Conservation (phyloP, 2,113 vertebrate species). For the Antechinus stuartii region DNA sequence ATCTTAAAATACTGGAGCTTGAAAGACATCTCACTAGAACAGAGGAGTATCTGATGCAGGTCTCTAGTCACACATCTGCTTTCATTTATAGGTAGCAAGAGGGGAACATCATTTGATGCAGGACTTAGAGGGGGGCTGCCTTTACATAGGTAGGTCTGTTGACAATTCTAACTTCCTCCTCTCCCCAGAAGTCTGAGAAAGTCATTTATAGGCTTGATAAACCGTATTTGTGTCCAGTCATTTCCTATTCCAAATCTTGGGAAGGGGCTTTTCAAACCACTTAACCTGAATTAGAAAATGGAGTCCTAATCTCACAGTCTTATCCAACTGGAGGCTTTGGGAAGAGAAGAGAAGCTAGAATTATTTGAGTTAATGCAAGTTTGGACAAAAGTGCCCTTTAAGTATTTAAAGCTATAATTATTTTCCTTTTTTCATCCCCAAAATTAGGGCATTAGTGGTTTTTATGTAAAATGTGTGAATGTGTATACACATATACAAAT, state of each 20-base stretch:
- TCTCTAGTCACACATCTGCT: neutral
- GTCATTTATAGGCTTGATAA: neutral
- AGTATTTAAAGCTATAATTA: neutral
- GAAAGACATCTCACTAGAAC: neutral
- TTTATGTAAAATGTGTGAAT: no score
- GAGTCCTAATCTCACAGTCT: neutral
- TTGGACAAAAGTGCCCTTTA: neutral
- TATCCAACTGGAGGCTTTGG: neutral
- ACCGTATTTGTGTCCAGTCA: neutral
- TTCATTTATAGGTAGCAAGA: neutral
- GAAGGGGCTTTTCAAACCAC: neutral
- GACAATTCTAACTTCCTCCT: neutral
- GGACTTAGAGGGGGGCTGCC: neutral
- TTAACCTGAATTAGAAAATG: neutral
- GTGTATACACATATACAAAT: neutral
- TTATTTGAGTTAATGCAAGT: no score
- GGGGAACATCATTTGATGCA: neutral
- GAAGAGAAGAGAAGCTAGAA: neutral
- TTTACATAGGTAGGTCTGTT: neutral
- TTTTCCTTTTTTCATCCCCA: neutral
- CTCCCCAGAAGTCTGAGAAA: neutral
- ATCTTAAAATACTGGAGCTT: neutral
- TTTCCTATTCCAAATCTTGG: neutral
- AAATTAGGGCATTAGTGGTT: neutral
- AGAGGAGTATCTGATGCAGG: neutral